These are phyloP conservation scores for Hipposideros larvatus DNA, from an alignment of 2,797 vertebrate species.

Conservation along the genomic window DNA sequence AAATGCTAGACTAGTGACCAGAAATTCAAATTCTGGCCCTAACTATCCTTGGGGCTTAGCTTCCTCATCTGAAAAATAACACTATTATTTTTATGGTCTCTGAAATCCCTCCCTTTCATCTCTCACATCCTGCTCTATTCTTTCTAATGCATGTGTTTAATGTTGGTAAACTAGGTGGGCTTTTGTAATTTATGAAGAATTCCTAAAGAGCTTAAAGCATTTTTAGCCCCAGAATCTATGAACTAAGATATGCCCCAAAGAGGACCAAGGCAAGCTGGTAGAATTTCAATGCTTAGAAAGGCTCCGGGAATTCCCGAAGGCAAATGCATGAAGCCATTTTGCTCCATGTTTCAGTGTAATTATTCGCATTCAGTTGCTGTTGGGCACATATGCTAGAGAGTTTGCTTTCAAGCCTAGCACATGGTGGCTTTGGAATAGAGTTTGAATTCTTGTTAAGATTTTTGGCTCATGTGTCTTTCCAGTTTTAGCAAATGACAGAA, in stretches of 20 bases:
- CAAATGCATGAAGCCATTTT: background rate
- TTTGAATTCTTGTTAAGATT: conserved; percentile 71
- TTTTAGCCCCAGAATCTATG: background rate
- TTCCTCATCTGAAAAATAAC: conserved; percentile 24
- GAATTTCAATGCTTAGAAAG: background rate
- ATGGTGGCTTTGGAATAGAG: conserved; percentile 76
- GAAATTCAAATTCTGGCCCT: background rate
- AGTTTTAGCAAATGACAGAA: conserved; percentile 68
- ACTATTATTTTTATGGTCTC: background rate
- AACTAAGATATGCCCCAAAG: background rate
- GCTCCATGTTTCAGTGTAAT: background rate
- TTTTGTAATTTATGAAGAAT: background rate
- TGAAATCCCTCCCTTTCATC: background rate
- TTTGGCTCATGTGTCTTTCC: conserved; percentile 53
- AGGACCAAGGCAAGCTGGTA: background rate
- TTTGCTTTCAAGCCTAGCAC: conserved; percentile 71
- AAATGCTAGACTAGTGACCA: background rate
- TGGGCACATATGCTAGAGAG: conserved; percentile 70
- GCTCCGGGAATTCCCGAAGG: conserved; percentile 47
- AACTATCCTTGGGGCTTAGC: background rate
- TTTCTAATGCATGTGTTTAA: background rate
- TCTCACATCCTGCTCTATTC: background rate
- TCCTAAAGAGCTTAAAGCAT: background rate
- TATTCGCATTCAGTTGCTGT: conserved; percentile 62
- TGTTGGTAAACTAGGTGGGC: background rate